phyloP scores from a whole-genome alignment of 1,140 invertebrate species.

The Dreissena rostriformis region DNA sequence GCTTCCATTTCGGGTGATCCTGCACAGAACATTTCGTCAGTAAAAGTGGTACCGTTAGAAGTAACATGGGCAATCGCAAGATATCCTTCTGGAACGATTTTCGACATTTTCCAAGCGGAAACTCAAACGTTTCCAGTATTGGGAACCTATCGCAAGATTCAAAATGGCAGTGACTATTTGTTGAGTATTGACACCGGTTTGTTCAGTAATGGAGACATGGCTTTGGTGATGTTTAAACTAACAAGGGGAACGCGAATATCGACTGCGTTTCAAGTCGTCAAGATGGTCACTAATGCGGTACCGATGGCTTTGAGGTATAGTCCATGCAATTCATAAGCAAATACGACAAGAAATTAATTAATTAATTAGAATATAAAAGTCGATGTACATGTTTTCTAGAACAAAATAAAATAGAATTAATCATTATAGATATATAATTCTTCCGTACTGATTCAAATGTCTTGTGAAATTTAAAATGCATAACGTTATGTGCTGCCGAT shows the following conservation, averaged over 20 bases:
- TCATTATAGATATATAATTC: no score
- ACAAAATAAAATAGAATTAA: no score
- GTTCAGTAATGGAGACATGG: neutral
- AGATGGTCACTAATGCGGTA: neutral
- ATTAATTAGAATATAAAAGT: no score
- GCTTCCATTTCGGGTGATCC: slow-evolving; percentile 11
- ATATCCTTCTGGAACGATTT: neutral
- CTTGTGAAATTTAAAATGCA: no score
- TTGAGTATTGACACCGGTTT: neutral
- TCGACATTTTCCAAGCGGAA: no score
- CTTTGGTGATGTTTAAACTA: slow-evolving; percentile 15
- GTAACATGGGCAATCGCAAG: neutral
- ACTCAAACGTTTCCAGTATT: no score
- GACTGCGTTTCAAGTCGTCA: slow-evolving; percentile 13
- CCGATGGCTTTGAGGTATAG: slow-evolving; percentile 20
- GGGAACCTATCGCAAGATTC: neutral
- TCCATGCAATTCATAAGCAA: no score
- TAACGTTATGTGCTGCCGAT: no score
- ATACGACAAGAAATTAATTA: no score
- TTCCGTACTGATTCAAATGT: no score
- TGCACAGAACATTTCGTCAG: neutral
- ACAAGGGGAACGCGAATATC: slow-evolving; percentile 5
- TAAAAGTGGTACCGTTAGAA: neutral
- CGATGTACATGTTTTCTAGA: no score
- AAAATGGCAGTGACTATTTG: slow-evolving; percentile 7